Evolutionary conservation across 2,797 vertebrate genomes (phyloP).

Genomic region (Brachyrhaphis roseni): DNA sequence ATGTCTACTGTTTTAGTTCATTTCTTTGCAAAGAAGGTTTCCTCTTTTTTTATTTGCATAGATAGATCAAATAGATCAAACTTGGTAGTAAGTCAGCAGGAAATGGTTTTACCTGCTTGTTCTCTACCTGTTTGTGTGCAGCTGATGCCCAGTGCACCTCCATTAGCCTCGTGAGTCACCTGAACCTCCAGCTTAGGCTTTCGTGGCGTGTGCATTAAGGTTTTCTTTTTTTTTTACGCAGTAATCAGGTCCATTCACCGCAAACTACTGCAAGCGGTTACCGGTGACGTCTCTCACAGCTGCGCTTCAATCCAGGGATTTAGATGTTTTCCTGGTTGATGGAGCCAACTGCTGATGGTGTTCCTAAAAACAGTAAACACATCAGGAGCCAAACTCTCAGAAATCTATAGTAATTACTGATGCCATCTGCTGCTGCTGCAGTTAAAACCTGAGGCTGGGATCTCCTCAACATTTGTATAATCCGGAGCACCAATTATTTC

Average conservation of each 20-base stretch:
- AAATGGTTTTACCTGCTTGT: slow-evolving; percentile 13
- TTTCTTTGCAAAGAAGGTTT: background rate
- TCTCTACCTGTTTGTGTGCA: slow-evolving; percentile 20
- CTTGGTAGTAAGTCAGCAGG: background rate
- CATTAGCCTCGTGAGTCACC: slow-evolving; percentile 41
- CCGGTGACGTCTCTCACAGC: background rate
- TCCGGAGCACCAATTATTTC: background rate
- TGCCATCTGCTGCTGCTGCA: slow-evolving; percentile 7
- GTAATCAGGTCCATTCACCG: slow-evolving; percentile 9
- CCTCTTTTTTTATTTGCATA: background rate
- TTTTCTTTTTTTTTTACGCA: background rate
- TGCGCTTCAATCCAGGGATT: background rate
- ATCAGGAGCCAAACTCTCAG: slow-evolving; percentile 1
- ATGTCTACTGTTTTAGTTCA: background rate
- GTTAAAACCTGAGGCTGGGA: background rate
- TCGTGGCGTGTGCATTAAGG: slow-evolving; percentile 22
- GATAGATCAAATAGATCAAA: background rate
- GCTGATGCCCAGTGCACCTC: slow-evolving; percentile 17
- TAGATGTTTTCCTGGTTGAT: slow-evolving; percentile 7
- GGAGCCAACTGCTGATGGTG: slow-evolving; percentile 7
- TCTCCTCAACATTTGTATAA: background rate
- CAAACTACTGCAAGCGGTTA: background rate
- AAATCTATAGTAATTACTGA: background rate
- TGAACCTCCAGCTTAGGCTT: slow-evolving; percentile 7
- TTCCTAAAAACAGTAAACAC: slow-evolving; percentile 10